Evolutionary conservation across 2,113 vertebrate genomes (phyloP).

Genomic region (Bagarius yarrelli): DNA sequence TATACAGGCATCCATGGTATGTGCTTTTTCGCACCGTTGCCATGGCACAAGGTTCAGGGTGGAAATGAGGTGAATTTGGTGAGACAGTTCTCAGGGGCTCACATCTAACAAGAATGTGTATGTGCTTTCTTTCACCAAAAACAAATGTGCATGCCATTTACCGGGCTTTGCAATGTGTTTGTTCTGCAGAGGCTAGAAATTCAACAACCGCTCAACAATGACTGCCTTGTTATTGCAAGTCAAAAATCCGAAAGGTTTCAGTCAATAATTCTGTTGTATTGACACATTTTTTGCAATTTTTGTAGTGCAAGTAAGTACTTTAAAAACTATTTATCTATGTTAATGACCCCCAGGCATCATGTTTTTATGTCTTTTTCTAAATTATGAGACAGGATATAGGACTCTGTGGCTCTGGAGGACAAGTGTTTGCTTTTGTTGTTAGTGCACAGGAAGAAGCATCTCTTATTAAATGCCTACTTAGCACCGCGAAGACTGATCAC

Average conservation of each 20-base stretch:
- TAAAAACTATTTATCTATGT: neutral
- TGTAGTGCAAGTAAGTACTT: neutral
- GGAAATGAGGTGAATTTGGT: constrained; percentile 22
- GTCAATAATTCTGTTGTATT: neutral
- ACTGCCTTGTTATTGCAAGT: no score
- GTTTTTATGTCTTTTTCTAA: neutral
- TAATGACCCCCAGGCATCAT: neutral
- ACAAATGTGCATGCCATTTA: neutral
- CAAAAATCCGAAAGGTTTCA: neutral
- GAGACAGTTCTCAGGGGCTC: constrained; percentile 3
- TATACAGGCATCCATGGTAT: constrained; percentile 25
- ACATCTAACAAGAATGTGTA: constrained; percentile 14
- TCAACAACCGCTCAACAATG: neutral
- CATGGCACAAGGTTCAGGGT: constrained; percentile 33
- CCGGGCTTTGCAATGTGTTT: constrained; percentile 1
- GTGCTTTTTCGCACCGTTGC: constrained; percentile 33
- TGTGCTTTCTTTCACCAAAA: constrained; percentile 7
- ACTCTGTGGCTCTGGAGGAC: neutral
- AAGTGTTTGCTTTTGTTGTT: neutral
- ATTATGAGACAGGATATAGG: neutral
- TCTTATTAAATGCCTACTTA: no score
- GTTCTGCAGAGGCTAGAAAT: constrained; percentile 18
- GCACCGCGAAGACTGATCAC: neutral
- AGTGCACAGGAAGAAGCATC: neutral
- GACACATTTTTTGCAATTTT: no score